Conservation (phyloP, 2,797 vertebrate genomes). For the Notolabrus celidotus region DNA sequence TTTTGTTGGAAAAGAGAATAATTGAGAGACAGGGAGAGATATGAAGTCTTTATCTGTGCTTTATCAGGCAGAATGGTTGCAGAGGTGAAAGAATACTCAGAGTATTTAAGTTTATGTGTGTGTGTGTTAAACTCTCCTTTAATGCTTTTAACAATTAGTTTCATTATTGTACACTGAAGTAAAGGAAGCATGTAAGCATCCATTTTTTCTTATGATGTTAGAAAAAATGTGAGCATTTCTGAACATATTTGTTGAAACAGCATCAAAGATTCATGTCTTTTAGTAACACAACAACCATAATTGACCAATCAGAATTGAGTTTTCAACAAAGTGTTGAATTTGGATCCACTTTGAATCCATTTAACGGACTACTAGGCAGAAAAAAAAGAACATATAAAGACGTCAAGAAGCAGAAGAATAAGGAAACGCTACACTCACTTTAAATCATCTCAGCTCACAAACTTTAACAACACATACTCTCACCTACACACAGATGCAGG, state of each 20-base stretch:
- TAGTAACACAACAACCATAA: too few species aligned
- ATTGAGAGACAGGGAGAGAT: conserved; percentile 34
- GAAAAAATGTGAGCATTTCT: not conserved
- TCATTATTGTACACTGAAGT: not conserved
- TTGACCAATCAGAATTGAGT: too few species aligned
- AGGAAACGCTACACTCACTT: conserved; percentile 35
- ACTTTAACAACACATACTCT: conserved; percentile 16
- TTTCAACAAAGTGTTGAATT: too few species aligned
- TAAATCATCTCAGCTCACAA: conserved; percentile 32
- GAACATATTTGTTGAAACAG: not conserved
- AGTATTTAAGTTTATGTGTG: not conserved
- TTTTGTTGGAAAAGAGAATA: conserved; percentile 50
- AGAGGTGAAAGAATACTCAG: conserved; percentile 5
- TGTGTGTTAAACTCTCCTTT: not conserved
- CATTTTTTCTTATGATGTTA: too few species aligned
- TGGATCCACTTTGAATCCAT: too few species aligned
- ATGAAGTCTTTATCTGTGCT: conserved; percentile 29
- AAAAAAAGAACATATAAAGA: conserved; percentile 30
- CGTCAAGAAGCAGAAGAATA: conserved; percentile 29
- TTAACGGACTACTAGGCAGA: conserved; percentile 3
- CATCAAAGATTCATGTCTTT: not conserved
- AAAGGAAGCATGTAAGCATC: too few species aligned
- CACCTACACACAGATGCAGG: conserved; percentile 25
- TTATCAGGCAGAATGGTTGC: conserved; percentile 11
- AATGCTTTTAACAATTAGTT: not conserved